Evolutionary conservation across 2,888 invertebrate genomes (phyloP), one percentile per base, ranked within the genome.

Genomic region (Pasiphila rectangulata): DNA sequence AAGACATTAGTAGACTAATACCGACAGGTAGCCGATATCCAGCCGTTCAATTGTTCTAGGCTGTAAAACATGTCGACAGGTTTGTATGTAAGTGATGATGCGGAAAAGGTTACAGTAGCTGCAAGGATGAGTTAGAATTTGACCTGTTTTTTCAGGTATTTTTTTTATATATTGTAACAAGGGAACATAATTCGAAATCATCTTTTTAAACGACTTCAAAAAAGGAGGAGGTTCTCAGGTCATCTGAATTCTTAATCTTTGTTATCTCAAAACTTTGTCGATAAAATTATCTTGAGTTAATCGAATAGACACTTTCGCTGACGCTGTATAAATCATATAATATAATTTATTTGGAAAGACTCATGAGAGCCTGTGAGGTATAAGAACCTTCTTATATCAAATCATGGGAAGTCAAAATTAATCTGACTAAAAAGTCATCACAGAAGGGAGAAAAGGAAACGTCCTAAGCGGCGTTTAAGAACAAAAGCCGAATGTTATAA

Each of bases 401-500:
- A 17, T 37, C 23, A 19, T 35, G 24, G 32, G 35, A 54, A 52
- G 44, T 41, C 30, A 24, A 35, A 44, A 40, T 9, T 10, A 63
- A 64, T 62, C 51, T 63, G 61, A 66, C 63, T 66, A 65, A 48
- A 69, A 68, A 64, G 13, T 32, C 32, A 60, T 62, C 56, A 62
- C 64, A 59, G 57, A 57, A 63, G 64, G 63, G 67, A 70, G 74
- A 72, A 78, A 81, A 78, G 78, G 71, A 71, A 79, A 69, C 69
- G 65, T 64, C 72, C 57, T 72, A 47, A 79, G 79, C 72, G 78
- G 82, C 69, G 73, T 79, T 79, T 75, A 74, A 79, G 88, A 87
- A 87, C 87, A 87, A 88, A 88, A 86, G 83, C 78, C 76, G 69
- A 83, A 83, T 80, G 79, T 83, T 87, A 84, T 87, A 87, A 88